These are phyloP conservation scores for Phoenicopterus ruber DNA, from an alignment of 2,113 vertebrate genomes.

Conservation along the genomic window DNA sequence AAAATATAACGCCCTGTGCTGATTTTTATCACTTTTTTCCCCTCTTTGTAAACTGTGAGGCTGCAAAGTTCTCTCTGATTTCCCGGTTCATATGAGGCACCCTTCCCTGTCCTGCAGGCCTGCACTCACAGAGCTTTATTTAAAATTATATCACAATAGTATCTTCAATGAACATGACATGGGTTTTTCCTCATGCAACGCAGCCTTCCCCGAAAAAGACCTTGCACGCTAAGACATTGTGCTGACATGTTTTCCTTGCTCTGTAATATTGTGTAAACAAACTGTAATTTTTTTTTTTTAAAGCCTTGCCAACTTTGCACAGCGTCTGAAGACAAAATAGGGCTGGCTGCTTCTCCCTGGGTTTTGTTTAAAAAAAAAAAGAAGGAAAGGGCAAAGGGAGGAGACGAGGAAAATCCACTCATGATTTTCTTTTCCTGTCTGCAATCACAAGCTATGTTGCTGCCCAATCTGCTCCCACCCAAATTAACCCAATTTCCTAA, in stretches of 20 bases:
- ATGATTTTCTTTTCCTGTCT: constrained; percentile 23
- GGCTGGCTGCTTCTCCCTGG: not conserved
- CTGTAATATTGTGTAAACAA: constrained; percentile 40
- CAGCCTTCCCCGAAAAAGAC: not conserved
- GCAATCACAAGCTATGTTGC: not conserved
- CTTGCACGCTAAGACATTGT: not conserved
- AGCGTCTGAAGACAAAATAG: not conserved
- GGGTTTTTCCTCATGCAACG: not conserved
- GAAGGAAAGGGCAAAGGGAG: constrained; percentile 3
- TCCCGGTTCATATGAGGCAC: not conserved
- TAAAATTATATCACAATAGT: not conserved
- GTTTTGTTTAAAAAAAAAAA: not conserved
- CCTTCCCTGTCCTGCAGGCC: not conserved
- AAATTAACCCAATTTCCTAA: constrained; percentile 52
- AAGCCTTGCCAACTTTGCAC: constrained; percentile 18
- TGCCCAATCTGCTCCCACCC: constrained; percentile 18
- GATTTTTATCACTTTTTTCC: not conserved
- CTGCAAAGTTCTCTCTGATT: not conserved
- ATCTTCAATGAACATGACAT: not conserved
- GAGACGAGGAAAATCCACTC: constrained; percentile 39
- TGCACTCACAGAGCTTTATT: not conserved
- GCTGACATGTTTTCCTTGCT: constrained; percentile 18
- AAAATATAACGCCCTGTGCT: not conserved
- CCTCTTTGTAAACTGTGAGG: not conserved
- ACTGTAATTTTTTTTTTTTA: not conserved